phyloP scores from a whole-genome alignment of 2,797 vertebrate species.

The Microctenopoma steveboyesi region DNA sequence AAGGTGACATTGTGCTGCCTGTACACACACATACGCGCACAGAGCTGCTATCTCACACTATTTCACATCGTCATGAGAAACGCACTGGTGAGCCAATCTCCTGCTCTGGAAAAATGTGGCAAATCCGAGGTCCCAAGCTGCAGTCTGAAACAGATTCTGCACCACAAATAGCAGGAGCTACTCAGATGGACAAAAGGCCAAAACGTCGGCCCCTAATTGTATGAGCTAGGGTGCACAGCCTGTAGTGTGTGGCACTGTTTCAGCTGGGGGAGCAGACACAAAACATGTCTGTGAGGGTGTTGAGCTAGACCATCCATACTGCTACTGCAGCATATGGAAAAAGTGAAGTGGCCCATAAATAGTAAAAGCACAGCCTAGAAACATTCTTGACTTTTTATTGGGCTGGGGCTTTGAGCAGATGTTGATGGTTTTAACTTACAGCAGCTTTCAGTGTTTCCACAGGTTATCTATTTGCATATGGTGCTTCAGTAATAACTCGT shows the following conservation, averaged over 20 bases:
- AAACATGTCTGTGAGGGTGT: constrained; percentile 32
- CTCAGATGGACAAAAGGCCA: constrained; percentile 49
- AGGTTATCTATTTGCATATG: not conserved
- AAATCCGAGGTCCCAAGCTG: constrained; percentile 63
- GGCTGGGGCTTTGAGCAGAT: constrained; percentile 68
- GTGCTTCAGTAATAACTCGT: constrained; percentile 13
- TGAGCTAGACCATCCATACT: constrained; percentile 42
- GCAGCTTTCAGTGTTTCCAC: not conserved
- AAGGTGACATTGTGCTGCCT: constrained; percentile 81
- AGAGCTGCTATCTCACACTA: constrained; percentile 65
- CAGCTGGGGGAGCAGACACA: constrained; percentile 31
- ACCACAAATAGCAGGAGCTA: constrained; percentile 31
- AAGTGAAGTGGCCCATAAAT: constrained; percentile 71
- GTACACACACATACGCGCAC: constrained; percentile 36
- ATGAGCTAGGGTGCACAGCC: not conserved
- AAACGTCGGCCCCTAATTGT: constrained; percentile 8
- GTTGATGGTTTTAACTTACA: constrained; percentile 48
- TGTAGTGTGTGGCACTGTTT: constrained; percentile 14
- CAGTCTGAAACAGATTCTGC: constrained; percentile 58
- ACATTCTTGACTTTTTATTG: constrained; percentile 77
- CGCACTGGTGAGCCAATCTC: constrained; percentile 57
- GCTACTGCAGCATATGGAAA: constrained; percentile 71
- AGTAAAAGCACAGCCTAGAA: constrained; percentile 59
- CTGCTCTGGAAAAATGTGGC: constrained; percentile 69
- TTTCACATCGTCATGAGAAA: constrained; percentile 77